These are phyloP conservation scores for Agriopis leucophaearia DNA, from an alignment of 2,888 invertebrate species.

Conservation along the genomic window DNA sequence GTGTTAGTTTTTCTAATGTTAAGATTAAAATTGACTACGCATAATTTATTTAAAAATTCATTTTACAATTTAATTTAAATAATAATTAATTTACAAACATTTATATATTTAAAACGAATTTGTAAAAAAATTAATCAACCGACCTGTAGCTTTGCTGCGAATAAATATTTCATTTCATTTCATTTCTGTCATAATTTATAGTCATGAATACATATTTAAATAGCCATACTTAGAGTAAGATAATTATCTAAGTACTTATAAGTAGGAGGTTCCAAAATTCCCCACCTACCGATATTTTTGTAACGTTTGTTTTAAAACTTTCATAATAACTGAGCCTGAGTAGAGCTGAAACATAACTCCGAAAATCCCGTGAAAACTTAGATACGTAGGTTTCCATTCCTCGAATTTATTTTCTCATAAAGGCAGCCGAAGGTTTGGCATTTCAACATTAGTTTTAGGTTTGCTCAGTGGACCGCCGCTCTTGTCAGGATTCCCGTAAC, in stretches of 20 bases:
- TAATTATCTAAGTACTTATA: neutral
- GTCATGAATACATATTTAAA: no score
- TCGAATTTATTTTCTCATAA: constrained; percentile 29
- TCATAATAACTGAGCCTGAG: neutral
- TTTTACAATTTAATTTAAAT: no score
- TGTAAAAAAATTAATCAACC: no score
- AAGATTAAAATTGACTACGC: no score
- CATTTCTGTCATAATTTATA: no score
- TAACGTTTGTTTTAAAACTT: neutral
- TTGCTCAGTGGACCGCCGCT: constrained; percentile 35
- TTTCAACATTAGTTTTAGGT: constrained; percentile 35
- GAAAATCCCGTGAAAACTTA: constrained; percentile 7
- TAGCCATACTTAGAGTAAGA: neutral
- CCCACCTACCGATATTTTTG: neutral
- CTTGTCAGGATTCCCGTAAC: constrained; percentile 48
- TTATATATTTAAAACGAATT: no score
- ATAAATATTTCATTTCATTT: no score
- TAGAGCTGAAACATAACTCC: constrained; percentile 1
- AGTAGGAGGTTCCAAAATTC: neutral
- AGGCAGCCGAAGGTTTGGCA: constrained; percentile 29
- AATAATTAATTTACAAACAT: no score
- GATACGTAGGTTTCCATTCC: constrained; percentile 23
- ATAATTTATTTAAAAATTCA: no score
- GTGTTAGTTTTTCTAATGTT: no score
- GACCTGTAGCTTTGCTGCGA: no score